Conservation (phyloP, 2,113 vertebrate species). For the Xenopus tropicalis region DNA sequence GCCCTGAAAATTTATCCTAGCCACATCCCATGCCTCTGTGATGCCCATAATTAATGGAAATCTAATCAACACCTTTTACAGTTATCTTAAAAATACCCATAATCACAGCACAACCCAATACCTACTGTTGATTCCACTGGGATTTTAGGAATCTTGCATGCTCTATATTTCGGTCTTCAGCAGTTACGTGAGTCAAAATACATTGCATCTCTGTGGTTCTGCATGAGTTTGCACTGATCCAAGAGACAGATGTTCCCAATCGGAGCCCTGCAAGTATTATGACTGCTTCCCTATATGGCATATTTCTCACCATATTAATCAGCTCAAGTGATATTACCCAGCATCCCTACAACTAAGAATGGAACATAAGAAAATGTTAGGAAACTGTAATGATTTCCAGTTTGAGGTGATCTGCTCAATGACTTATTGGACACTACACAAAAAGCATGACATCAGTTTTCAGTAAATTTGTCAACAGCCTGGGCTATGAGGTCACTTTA, state of each 20-base stretch:
- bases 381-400: background rate
- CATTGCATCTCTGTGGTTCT: background rate
- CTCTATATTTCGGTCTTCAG: background rate
- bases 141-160: background rate
- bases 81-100: background rate
- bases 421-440: no score
- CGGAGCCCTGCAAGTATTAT: background rate
- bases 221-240: background rate
- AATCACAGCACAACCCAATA: background rate
- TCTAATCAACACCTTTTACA: background rate
- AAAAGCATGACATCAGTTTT: constrained; percentile 28
- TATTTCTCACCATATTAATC: background rate
- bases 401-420: no score
- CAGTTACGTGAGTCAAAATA: background rate
- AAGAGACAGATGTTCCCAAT: background rate
- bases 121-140: constrained; percentile 15
- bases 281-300: no score
- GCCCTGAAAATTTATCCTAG: no score
- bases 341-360: background rate
- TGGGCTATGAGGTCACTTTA: constrained; percentile 30
- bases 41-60: background rate
- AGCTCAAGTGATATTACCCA: background rate
- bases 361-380: background rate
- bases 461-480: constrained; percentile 10
- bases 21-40: background rate